These are phyloP conservation scores for Cygnus olor DNA, from an alignment of 2,797 vertebrate species.

Conservation along the genomic window DNA sequence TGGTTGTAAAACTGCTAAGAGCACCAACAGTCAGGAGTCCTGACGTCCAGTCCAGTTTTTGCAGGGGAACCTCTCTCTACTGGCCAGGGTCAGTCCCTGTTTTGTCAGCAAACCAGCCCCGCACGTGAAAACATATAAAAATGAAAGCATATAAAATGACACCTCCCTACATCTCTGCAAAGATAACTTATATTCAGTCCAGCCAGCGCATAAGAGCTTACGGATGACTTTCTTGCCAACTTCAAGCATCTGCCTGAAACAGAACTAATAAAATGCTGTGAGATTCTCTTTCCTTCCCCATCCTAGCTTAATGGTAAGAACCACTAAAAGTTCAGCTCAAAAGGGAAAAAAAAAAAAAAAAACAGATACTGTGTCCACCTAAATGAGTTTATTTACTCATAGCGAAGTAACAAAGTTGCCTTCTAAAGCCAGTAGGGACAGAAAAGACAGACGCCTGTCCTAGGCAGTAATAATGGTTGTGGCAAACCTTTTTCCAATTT, in stretches of 20 bases:
- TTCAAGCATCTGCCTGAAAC: not conserved
- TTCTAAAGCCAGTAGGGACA: too few species aligned
- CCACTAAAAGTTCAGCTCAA: not conserved
- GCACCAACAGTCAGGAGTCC: not conserved
- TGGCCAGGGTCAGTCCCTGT: not conserved
- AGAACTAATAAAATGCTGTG: not conserved
- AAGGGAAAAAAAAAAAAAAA: not conserved
- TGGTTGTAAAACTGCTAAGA: not conserved
- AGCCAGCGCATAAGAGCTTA: not conserved
- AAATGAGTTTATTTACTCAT: not conserved
- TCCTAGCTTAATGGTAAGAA: not conserved
- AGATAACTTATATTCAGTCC: not conserved
- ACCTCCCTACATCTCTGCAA: not conserved
- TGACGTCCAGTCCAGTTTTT: not conserved
- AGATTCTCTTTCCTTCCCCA: not conserved
- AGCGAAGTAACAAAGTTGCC: not conserved
- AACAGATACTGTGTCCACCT: not conserved
- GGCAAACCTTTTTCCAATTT: not conserved
- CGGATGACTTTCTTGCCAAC: rapidly evolving
- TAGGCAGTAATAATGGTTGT: not conserved
- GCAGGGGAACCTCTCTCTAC: not conserved
- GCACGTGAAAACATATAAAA: not conserved
- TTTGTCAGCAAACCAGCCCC: not conserved
- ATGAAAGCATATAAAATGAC: too few species aligned
- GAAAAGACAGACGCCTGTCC: not conserved